These are phyloP conservation scores for Acanthiza pusilla DNA, from an alignment of 2,797 vertebrate species.

Conservation along the genomic window DNA sequence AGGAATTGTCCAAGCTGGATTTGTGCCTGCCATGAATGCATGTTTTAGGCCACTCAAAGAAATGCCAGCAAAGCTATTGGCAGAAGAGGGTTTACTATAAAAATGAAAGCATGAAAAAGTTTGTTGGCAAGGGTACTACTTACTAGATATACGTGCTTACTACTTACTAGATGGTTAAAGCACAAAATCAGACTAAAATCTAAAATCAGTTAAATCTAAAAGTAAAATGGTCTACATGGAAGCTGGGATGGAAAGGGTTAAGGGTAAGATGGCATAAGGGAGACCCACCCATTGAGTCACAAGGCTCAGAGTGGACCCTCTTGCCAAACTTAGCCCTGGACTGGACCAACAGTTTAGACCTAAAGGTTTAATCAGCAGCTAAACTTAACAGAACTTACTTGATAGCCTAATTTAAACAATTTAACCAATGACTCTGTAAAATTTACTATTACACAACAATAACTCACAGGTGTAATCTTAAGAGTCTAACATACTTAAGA, in stretches of 20 bases:
- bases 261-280: not conserved
- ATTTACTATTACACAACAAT: not conserved
- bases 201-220: not conserved
- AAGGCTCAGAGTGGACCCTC: not conserved
- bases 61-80: not conserved
- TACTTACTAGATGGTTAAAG: not conserved
- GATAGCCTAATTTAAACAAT: not conserved
- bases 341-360: not conserved
- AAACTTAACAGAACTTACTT: not conserved
- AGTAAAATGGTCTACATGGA: not conserved
- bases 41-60: not conserved
- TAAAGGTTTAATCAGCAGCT: not conserved
- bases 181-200: not conserved
- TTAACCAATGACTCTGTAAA: not conserved
- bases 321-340: not conserved
- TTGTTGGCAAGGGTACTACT: not conserved
- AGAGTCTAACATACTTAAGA: not conserved
- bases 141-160: not conserved
- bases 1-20: not conserved
- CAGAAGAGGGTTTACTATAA: not conserved
- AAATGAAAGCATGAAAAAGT: not conserved
- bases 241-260: not conserved
- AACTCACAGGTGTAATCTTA: not conserved
- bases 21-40: not conserved
- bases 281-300: not conserved